These are phyloP conservation scores for Drosophila tsacasi DNA, from an alignment of 1,140 invertebrate genomes.

Conservation along the genomic window DNA sequence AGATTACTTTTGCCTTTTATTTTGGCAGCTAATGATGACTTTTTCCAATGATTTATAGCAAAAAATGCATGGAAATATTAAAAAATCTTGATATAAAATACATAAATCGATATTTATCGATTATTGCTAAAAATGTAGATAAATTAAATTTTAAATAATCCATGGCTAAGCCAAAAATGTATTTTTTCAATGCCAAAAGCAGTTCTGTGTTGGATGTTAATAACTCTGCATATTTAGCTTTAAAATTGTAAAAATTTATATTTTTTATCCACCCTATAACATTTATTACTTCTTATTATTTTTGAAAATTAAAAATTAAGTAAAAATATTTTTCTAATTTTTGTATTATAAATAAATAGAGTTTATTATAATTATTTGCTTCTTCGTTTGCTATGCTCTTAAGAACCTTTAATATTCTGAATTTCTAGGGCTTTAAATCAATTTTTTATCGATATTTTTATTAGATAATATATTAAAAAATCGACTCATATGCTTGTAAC, in stretches of 20 bases:
- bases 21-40: not conserved
- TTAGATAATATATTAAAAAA: not conserved
- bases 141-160: not conserved
- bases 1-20: not conserved
- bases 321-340: too few relatives aligned
- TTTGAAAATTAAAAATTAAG: too few relatives aligned
- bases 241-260: too few relatives aligned
- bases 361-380: too few relatives aligned
- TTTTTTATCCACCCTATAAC: too few relatives aligned
- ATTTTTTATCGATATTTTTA: not conserved
- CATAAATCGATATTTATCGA: not conserved
- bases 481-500: not conserved
- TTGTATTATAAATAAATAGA: too few relatives aligned
- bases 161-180: not conserved
- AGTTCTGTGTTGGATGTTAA: too few relatives aligned
- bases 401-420: too few relatives aligned
- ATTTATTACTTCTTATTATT: too few relatives aligned
- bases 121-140: not conserved
- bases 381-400: too few relatives aligned
- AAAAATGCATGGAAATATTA: not conserved
- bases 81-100: too few relatives aligned
- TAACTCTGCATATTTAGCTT: too few relatives aligned
- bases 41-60: not conserved
- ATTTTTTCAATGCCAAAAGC: not conserved
- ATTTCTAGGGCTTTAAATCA: not conserved